Evolutionary conservation across 2,113 vertebrate genomes (phyloP).

Genomic region (Podilymbus podiceps): DNA sequence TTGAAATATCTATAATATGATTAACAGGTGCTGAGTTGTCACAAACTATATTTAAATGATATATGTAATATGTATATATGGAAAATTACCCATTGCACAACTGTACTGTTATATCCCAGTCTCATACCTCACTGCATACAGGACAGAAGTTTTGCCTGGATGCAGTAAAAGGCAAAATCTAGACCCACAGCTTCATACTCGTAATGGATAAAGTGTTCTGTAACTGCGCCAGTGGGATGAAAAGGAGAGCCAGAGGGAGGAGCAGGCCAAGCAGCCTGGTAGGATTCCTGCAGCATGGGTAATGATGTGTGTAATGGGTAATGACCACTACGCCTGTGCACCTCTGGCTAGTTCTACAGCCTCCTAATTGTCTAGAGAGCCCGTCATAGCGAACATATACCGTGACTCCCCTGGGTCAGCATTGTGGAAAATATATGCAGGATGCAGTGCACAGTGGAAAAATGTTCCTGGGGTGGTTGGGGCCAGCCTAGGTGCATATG

Average conservation of each 20-base stretch:
- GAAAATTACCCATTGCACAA: not conserved
- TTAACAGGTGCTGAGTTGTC: not conserved
- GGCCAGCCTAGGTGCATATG: not conserved
- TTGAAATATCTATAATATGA: not conserved
- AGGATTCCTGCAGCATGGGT: not conserved
- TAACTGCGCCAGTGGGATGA: not conserved
- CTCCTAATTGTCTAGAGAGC: not conserved
- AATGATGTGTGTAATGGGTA: not conserved
- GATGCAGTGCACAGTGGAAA: not conserved
- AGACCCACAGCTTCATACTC: not conserved
- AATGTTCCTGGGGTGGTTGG: not conserved
- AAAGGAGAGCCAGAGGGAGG: not conserved
- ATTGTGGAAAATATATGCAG: not conserved
- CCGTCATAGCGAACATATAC: not conserved
- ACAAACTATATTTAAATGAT: not conserved
- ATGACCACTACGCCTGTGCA: not conserved
- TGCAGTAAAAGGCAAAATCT: not conserved
- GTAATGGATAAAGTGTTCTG: not conserved
- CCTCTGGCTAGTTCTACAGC: not conserved
- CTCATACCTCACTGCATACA: not conserved
- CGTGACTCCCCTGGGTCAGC: not conserved
- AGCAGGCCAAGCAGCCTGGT: fast-evolving
- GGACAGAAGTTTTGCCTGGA: not conserved
- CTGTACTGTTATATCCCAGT: not conserved
- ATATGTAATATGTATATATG: not conserved